A percentile compares a stretch with the other conserved stretches of the same genome.
phyloP scores from a whole-genome alignment of 2,797 vertebrate species.

The Enteromius argenteus region DNA sequence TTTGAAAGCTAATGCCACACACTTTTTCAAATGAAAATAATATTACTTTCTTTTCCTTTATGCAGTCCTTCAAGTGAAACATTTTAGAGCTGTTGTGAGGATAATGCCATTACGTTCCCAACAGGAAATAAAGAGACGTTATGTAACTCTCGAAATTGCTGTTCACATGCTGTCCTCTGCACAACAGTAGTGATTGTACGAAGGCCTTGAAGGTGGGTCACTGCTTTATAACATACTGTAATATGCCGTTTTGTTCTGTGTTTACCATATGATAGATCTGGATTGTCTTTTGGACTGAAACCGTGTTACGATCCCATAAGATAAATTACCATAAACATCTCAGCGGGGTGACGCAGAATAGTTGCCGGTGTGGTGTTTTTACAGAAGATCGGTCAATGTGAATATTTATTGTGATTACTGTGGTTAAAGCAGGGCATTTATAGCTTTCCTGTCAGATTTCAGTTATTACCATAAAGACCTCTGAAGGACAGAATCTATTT shows the following conservation, averaged over 20 bases:
- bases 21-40: slow-evolving; percentile 6
- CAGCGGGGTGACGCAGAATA: slow-evolving; percentile 26
- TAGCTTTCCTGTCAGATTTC: slow-evolving; percentile 52
- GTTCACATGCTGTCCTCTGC: neutral
- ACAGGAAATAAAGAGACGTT: slow-evolving; percentile 2
- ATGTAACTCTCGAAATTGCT: neutral
- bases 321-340: slow-evolving; percentile 26
- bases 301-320: slow-evolving; percentile 10
- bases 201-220: slow-evolving; percentile 26
- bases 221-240: slow-evolving; percentile 17
- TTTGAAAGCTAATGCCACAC: slow-evolving; percentile 9
- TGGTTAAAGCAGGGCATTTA: slow-evolving; percentile 44
- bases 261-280: slow-evolving; percentile 14
- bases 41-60: neutral
- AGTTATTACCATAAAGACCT: slow-evolving; percentile 51
- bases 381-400: slow-evolving; percentile 22
- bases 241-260: slow-evolving; percentile 2
- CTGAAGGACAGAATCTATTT: slow-evolving; percentile 53
- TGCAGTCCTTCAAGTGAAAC: neutral
- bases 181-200: slow-evolving; percentile 20
- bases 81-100: too few species aligned
- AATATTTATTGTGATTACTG: slow-evolving; percentile 53
- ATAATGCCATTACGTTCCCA: slow-evolving; percentile 2
- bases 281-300: slow-evolving; percentile 1
- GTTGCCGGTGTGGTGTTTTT: slow-evolving; percentile 32